Evolutionary conservation across 2,113 vertebrate species (phyloP), one percentile per base, ranked within the genome.

Genomic region (Rhabdomys dilectus): DNA sequence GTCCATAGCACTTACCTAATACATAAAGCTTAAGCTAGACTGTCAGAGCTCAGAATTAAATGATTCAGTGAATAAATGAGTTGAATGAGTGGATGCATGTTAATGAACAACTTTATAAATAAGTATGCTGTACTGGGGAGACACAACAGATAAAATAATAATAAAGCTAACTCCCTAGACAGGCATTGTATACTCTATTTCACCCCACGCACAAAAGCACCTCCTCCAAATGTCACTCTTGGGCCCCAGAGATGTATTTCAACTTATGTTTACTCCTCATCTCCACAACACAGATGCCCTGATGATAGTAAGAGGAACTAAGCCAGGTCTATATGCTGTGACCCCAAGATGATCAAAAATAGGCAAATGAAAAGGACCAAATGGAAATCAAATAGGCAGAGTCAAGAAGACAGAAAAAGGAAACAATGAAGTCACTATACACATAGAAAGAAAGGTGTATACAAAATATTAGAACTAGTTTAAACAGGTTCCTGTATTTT

Each of bases 11-110:
- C 8, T 78, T 94, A 48, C 34, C 56, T 94, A 88, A 45, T 31
- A 13, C 56, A 29, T 70, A 87, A 89, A 42, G 16, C 78, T 34
- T 85, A 42, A 26, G 31, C 48, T 62, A 87, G n/a, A 95, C 68
- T 4, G 80, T n/a, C 42, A 73, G 86, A 51, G 45, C 42, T 87
- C 89, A 96, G 81, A 56, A 96, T 10, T 88, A 36, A 81, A 21
- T 91, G 88, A 42, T 3, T 86, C 19, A 77, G 73, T 75, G 60
- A 89, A 53, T 24, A 72, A 70, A 42, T 17, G 77, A n/a, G 5
- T 21, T 21, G 39, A 58, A 91, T 21, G 31, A 80, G 12, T 92
- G 66, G 56, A 10, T 86, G n/a, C n/a, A 78, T 36, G 56, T 85
- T 64, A 68, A 68, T 66, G 26, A 34, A 48, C 17, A 86, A 81